phyloP scores from a whole-genome alignment of 30 jellyfish, hydroid and myxozoan genomes.

The Morbakka virulenta region DNA sequence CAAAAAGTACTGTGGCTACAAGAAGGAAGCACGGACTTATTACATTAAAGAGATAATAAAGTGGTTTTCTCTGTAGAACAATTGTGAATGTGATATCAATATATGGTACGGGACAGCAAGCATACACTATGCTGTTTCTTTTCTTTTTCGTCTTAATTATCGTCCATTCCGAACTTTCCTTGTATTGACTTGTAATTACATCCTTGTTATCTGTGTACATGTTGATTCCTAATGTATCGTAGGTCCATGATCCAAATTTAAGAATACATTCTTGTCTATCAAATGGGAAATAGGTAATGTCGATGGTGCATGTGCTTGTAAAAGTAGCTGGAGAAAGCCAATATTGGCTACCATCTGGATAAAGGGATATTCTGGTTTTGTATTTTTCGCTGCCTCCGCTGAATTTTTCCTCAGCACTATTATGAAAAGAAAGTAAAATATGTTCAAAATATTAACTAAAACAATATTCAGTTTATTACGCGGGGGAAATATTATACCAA shows the following conservation, averaged over 20 bases:
- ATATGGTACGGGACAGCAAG: slow-evolving; percentile 78
- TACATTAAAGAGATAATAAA: slow-evolving; percentile 71
- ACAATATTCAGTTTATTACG: too few relatives aligned
- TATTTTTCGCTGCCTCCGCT: slow-evolving; percentile 84
- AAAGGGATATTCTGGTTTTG: slow-evolving; percentile 61
- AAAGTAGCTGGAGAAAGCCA: slow-evolving; percentile 89
- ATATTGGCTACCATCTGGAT: slow-evolving; percentile 51
- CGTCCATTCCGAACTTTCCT: slow-evolving; percentile 86
- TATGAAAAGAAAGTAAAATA: background rate
- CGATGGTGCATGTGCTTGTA: slow-evolving; percentile 87
- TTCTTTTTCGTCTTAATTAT: slow-evolving; percentile 13
- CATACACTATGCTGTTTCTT: slow-evolving; percentile 46
- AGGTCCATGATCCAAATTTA: slow-evolving; percentile 95
- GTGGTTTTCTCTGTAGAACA: slow-evolving; percentile 74
- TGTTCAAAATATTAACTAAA: background rate
- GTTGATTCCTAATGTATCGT: slow-evolving; percentile 56
- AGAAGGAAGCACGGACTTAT: slow-evolving; percentile 87
- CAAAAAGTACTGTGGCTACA: slow-evolving; percentile 61
- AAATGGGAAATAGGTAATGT: slow-evolving; percentile 85
- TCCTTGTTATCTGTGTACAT: slow-evolving; percentile 47
- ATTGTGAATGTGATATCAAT: slow-evolving; percentile 66
- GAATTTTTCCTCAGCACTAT: slow-evolving; percentile 75
- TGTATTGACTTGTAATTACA: slow-evolving; percentile 61
- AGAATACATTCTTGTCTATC: slow-evolving; percentile 75
- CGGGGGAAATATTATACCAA: too few relatives aligned